Evolutionary conservation across 2,113 vertebrate species (phyloP).

Genomic region (Eublepharis macularius): DNA sequence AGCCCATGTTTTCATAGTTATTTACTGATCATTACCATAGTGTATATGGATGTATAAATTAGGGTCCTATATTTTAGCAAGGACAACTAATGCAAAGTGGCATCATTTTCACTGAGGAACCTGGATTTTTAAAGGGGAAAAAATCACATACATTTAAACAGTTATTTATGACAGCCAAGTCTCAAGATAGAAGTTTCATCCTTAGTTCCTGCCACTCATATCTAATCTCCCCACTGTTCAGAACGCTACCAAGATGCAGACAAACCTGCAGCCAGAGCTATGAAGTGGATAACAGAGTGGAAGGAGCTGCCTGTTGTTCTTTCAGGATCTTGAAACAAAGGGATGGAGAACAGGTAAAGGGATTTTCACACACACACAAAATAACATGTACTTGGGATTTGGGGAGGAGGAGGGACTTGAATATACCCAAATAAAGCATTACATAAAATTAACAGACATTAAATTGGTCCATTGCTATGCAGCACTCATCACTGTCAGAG

Average conservation of each 20-base stretch:
- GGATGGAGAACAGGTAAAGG: neutral
- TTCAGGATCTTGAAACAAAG: neutral
- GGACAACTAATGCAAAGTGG: neutral
- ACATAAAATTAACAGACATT: neutral
- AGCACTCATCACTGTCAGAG: neutral
- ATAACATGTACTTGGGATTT: neutral
- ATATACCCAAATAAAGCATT: conserved; percentile 13
- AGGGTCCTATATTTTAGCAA: neutral
- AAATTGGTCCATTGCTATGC: neutral
- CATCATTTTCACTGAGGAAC: neutral
- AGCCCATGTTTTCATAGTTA: neutral
- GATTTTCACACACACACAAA: neutral
- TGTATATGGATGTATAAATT: neutral
- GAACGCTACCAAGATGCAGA: rapidly evolving
- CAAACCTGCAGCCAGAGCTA: neutral
- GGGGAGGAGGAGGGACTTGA: neutral
- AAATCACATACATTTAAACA: conserved; percentile 22
- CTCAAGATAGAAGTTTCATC: conserved; percentile 9
- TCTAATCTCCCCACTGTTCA: neutral
- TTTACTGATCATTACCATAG: neutral
- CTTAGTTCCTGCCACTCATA: neutral
- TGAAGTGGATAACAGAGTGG: rapidly evolving
- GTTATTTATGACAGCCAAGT: neutral
- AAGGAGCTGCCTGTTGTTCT: neutral
- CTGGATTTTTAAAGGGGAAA: neutral